phyloP scores from a whole-genome alignment of 1,140 invertebrate genomes.

The Sitobion miscanthi region DNA sequence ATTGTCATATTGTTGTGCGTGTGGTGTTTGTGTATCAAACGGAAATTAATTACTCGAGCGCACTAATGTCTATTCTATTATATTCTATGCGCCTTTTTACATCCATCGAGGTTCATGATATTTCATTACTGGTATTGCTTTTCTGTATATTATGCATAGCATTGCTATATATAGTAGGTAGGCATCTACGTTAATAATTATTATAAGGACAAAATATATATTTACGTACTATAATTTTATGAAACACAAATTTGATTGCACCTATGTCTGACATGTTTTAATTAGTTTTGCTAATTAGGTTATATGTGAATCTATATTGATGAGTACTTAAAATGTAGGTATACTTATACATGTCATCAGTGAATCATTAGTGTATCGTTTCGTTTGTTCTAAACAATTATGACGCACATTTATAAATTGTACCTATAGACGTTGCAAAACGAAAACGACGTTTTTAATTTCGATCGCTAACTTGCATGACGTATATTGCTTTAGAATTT shows the following conservation, averaged over 20 bases:
- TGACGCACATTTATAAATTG: background rate
- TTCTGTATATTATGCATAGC: background rate
- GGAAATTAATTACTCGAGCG: background rate
- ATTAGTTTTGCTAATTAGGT: background rate
- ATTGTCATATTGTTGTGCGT: slow-evolving; percentile 10
- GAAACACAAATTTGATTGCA: background rate
- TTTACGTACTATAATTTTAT: background rate
- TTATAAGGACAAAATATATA: background rate
- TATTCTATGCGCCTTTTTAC: background rate
- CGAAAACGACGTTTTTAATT: background rate
- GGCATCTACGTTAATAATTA: background rate
- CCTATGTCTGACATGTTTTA: background rate
- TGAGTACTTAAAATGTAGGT: background rate
- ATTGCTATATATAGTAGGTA: background rate
- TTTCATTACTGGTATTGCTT: background rate
- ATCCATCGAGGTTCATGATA: background rate
- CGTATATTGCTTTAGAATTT: background rate
- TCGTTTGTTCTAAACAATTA: background rate
- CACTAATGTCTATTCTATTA: background rate
- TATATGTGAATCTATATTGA: background rate
- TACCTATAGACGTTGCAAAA: background rate
- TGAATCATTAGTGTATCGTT: background rate
- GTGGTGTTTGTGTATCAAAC: background rate
- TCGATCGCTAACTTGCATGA: background rate
- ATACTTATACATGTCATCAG: background rate